Conservation (phyloP, 2,797 vertebrate species). For the Hoplostethus atlanticus region DNA sequence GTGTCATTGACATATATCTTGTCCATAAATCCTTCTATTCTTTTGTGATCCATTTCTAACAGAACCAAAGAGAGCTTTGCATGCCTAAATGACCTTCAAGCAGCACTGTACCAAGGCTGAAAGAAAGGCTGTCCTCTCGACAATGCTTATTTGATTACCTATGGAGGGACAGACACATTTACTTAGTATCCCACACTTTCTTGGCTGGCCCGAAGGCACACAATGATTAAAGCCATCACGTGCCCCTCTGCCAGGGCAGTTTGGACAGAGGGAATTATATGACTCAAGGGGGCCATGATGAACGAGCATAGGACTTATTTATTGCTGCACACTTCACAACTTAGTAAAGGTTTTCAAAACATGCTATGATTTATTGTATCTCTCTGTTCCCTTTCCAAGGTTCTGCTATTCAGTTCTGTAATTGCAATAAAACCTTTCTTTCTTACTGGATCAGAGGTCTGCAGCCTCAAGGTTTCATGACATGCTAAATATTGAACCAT, state of each 20-base stretch:
- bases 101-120: background rate
- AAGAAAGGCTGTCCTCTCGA: background rate
- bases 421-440: background rate
- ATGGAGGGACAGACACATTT: background rate
- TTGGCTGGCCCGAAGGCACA: background rate
- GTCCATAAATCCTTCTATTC: background rate
- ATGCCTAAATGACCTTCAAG: background rate
- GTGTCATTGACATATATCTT: background rate
- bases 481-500: background rate
- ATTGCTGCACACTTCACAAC: constrained; percentile 15
- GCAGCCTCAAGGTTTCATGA: background rate
- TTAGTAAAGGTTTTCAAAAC: constrained; percentile 25
- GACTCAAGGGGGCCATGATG: background rate
- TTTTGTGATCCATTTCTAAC: background rate
- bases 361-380: constrained; percentile 8
- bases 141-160: background rate
- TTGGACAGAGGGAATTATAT: background rate
- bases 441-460: background rate
- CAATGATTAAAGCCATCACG: constrained; percentile 26
- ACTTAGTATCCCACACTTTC: background rate
- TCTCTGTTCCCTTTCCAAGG: background rate
- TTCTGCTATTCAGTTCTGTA: background rate
- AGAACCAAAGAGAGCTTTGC: background rate
- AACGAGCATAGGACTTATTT: constrained; percentile 10
- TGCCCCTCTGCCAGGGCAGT: background rate